Base-by-base conservation (phyloP, 1,140 invertebrate species). In the Sycophila sp. region DNA sequence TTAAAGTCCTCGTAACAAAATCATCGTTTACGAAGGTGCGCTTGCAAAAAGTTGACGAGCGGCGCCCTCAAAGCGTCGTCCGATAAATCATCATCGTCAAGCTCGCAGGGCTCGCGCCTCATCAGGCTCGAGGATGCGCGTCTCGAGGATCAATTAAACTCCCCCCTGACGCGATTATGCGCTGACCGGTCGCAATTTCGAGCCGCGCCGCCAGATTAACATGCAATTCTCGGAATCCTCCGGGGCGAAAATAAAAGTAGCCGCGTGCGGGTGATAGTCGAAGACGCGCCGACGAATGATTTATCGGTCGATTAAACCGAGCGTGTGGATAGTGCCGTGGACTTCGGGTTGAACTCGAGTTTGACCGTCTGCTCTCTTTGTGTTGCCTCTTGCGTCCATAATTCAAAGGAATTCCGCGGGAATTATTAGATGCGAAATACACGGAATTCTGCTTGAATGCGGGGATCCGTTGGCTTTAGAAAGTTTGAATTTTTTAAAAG, bases 101-200 rank as follows among this genome's bases (percentile, higher is more conserved):
- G 65, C 75, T 76, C 77, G 77, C 65, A 68, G 68, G 75, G 75
- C 75, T 75, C 73, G 75, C 73, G 72, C 64, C 77, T 64, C 66
- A 63, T 74, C 73, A 76, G 70, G 69, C 28, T 63, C 59, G 68
- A 78, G 74, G 58, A 53, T 47, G 42, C 42, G 19, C 69, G 42
- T 63, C 24, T 49, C 51, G 17, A 40, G 19, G 10, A 38, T 36
- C 17, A 45, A 69, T 72, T 22, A 22, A 64, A 30, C 42, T 45
- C 7, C 17, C 45, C 55, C 36, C 40, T 30, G 19, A 19, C 49
- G 49, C 17, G 28, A 38, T 47, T 32, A 26, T 19, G 13, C 22
- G n/a, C 42, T n/a, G 17, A 24, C 32, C 59, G 60, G 64, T 45
- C 58, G 72, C 55, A 74, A 66, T 74, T 69, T 34, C 72, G 59